Conservation (phyloP, 2,888 invertebrate species). For the Acanthoscelides obtectus region DNA sequence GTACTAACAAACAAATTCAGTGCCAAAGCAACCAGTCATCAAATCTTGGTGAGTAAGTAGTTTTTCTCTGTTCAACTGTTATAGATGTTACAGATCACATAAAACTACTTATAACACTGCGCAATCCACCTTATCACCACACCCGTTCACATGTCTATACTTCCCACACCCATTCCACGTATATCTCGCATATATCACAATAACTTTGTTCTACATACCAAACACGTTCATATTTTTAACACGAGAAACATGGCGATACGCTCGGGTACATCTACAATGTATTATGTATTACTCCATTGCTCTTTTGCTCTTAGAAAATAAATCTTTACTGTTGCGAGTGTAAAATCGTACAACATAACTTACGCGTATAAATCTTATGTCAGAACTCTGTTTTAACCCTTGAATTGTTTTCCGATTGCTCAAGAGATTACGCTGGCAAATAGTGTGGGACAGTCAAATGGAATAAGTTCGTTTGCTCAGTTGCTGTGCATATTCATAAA, state of each 20-base stretch:
- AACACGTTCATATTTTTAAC: neutral
- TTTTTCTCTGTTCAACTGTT: neutral
- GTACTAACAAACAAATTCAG: slow-evolving; percentile 26
- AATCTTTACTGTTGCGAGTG: too few relatives aligned
- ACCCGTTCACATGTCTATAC: neutral
- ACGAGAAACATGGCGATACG: neutral
- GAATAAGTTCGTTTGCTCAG: too few relatives aligned
- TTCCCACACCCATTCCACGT: neutral
- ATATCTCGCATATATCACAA: neutral
- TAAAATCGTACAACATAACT: too few relatives aligned
- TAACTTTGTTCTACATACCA: neutral
- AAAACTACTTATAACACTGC: neutral
- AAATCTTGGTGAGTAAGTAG: slow-evolving; percentile 33
- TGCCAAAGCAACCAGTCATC: slow-evolving; percentile 31
- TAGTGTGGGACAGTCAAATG: too few relatives aligned
- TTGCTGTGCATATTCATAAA: too few relatives aligned
- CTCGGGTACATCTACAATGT: neutral
- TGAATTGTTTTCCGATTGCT: too few relatives aligned
- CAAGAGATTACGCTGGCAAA: too few relatives aligned
- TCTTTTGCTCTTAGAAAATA: too few relatives aligned
- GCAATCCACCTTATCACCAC: neutral
- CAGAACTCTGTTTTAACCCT: too few relatives aligned
- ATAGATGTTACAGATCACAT: neutral
- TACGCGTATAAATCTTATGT: too few relatives aligned
- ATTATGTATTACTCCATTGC: neutral